phyloP scores from a whole-genome alignment of 2,888 invertebrate genomes.

The Zaprionus obscuricornis region DNA sequence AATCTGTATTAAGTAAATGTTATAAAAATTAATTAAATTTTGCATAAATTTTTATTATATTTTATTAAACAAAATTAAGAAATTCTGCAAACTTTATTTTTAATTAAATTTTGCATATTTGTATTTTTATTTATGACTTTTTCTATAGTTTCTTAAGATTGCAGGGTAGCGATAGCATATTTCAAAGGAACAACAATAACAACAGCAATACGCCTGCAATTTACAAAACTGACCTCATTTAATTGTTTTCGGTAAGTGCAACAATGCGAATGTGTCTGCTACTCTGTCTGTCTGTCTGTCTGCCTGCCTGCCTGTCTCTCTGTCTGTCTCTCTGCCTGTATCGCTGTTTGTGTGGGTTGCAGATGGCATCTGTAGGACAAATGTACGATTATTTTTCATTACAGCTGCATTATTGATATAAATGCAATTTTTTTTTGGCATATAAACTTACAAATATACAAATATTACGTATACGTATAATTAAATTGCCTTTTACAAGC shows the following conservation, averaged over 20 bases:
- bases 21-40: too few species aligned
- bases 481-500: slow-evolving; percentile 59
- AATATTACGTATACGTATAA: too few species aligned
- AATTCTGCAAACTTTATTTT: too few species aligned
- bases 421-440: slow-evolving; percentile 62
- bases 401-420: slow-evolving; percentile 63
- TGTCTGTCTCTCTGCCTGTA: slow-evolving; percentile 8
- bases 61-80: too few species aligned
- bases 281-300: slow-evolving; percentile 7
- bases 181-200: slow-evolving; percentile 28
- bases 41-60: too few species aligned
- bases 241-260: slow-evolving; percentile 45
- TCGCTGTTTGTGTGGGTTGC: slow-evolving; percentile 9
- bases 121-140: too few species aligned
- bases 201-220: slow-evolving; percentile 5
- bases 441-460: slow-evolving; percentile 7
- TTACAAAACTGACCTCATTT: slow-evolving; percentile 50
- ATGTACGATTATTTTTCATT: slow-evolving; percentile 70
- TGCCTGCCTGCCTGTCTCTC: not conserved
- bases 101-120: too few species aligned
- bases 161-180: slow-evolving; percentile 22
- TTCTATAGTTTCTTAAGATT: not conserved
- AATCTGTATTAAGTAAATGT: too few species aligned
- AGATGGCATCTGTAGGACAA: slow-evolving; percentile 47
- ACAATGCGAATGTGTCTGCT: slow-evolving; percentile 15